Conservation (phyloP, 30 jellyfish, hydroid and myxozoan genomes). For the Phacellophora camtschatica region DNA sequence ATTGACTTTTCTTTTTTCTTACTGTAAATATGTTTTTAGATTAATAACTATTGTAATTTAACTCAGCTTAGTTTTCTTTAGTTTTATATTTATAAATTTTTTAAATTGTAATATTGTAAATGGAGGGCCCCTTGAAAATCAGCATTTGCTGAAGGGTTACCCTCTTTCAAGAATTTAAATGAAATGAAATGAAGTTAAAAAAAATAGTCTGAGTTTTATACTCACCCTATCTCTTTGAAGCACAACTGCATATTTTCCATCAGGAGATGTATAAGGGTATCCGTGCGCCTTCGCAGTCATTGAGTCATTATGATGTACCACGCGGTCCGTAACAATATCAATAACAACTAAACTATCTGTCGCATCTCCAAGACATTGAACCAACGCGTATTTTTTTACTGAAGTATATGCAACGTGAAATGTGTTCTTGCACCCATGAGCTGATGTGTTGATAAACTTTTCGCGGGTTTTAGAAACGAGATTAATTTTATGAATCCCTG, state of each 20-base stretch:
- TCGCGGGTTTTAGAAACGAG: not conserved
- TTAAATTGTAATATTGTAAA: too few relatives aligned
- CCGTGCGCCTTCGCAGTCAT: conserved; percentile 1
- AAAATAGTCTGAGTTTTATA: not conserved
- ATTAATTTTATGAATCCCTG: conserved; percentile 23
- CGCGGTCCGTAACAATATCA: not conserved
- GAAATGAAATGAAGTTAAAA: too few relatives aligned
- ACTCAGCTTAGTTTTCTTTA: too few relatives aligned
- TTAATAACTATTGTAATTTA: too few relatives aligned
- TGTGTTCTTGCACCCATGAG: conserved; percentile 6
- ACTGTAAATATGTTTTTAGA: too few relatives aligned
- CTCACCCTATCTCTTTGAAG: conserved; percentile 12
- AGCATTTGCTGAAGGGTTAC: too few relatives aligned
- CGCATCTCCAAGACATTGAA: not conserved
- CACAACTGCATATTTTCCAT: conserved; percentile 3
- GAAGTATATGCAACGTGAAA: not conserved
- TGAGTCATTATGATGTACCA: not conserved
- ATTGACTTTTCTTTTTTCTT: too few relatives aligned
- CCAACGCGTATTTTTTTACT: not conserved
- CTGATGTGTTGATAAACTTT: conserved; percentile 13
- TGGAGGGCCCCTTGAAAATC: too few relatives aligned
- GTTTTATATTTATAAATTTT: too few relatives aligned
- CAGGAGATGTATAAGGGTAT: conserved; percentile 18
- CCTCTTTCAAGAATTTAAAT: too few relatives aligned
- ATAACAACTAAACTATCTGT: not conserved